Base-by-base conservation (phyloP, 2,888 invertebrate genomes). In the Mythimna impura region DNA sequence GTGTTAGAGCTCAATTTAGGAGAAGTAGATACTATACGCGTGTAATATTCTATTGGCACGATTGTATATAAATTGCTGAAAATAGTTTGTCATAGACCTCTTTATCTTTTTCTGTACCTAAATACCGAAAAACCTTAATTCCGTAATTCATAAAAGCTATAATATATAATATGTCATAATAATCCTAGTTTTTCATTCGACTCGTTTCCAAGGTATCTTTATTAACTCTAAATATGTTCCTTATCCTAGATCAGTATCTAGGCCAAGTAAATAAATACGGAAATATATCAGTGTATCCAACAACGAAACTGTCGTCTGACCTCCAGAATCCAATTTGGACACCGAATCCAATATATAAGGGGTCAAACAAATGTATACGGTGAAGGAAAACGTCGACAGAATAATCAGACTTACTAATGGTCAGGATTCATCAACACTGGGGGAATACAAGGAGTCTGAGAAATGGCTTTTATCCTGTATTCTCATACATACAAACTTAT, bases 1-100 rank as follows among this genome's bases (percentile, higher is more conserved):
- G 57, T 84, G 79, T 10, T 36, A 34, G 3, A 43, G 50, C 40
- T 34, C 76, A 66, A 71, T 84, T 66, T 54, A 65, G 30, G 30
- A 30, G 65, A 71, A 54, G 7, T 20, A 30, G 14, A 17, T 52
- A 60, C 36, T 40, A 66, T 9, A 43, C 6, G 65, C 71, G 57
- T 84, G 69, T 70, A 22, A 61, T 66, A 61, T 69, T 22, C 52
- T 30, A 34, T 66, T 52, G n/a, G 6, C 30, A 66, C 58, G 60
- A 66, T 20, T 55, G 34, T 50, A 14, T 9, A 30, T 54, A 66
- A 54, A 30, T 20, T 47, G 20, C 55, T 10, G 43, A 68, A 60
- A 66, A 69, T 54, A 66, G 79, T 84, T 69, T 65, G 17, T 66
- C 70, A 54, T 22, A 12, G 43, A 60, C 17, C 34, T 60, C 2